Percentiles rank a stretch among this genome's conserved stretches.
Evolutionary conservation across 2,888 invertebrate genomes (phyloP).

Genomic region (Hedychridium roseum): DNA sequence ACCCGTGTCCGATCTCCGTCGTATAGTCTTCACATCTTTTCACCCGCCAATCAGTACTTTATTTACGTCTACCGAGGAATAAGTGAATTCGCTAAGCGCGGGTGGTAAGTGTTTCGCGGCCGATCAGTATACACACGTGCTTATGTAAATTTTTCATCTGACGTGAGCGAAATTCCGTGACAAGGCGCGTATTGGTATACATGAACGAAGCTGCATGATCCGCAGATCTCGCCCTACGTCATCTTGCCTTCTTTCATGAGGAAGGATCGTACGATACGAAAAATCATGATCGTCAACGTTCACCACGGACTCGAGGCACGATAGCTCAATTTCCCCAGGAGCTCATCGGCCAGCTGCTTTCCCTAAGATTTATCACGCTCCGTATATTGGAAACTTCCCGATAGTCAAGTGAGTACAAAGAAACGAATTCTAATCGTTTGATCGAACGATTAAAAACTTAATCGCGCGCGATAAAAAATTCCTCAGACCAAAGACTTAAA

Average conservation of each 20-base stretch:
- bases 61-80: too few species aligned
- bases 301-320: constrained; percentile 25
- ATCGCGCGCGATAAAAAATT: too few species aligned
- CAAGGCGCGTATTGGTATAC: constrained; percentile 16
- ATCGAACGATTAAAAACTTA: too few species aligned
- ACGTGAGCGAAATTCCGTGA: constrained; percentile 16
- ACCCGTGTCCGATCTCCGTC: too few species aligned
- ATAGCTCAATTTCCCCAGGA: neutral
- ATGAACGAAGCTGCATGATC: constrained; percentile 5
- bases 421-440: neutral
- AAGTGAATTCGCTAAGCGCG: too few species aligned
- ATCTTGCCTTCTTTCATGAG: too few species aligned
- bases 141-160: constrained; percentile 27
- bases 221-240: constrained; percentile 19
- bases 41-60: too few species aligned
- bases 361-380: neutral
- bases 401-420: neutral
- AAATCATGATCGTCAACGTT: constrained; percentile 18
- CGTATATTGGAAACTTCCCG: constrained; percentile 1
- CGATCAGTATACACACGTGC: constrained; percentile 35
- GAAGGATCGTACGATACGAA: too few species aligned
- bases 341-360: neutral
- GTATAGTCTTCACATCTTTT: too few species aligned
- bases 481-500: too few species aligned
- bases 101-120: too few species aligned